Base-by-base conservation (phyloP, 2,888 invertebrate species). In the Eupithecia subumbrata region DNA sequence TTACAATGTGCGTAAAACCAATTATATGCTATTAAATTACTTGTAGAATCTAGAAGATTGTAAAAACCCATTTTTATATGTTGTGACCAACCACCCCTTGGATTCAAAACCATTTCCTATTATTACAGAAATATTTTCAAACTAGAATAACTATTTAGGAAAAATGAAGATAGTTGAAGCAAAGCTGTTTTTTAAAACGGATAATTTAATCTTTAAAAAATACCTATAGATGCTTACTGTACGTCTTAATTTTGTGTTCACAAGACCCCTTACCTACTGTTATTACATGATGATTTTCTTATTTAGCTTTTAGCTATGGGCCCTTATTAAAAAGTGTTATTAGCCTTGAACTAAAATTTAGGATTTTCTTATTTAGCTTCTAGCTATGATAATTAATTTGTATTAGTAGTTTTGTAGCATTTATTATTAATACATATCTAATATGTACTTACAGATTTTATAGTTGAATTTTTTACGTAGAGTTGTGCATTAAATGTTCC, bases 371-470 rank as follows among this genome's bases (percentile, higher is more conserved):
- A 14, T 25, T 60, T 67, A 67, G 66, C 66, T 67, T 52, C 4
- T 56, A 56, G n/a, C 9, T 48, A 48, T 48, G 34, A 40, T 40
- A n/a, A n/a, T 67, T 37, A 67, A 3, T 67, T 40, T 7, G 37
- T 37, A 37, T 37, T 30, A 37, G 18, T 34, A 30, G 5, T 64
- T 34, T 37, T 67, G 22, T 71, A 75, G 77, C 77, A 77, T 77
- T 77, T 77, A 77, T 60, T 78, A 72, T 71, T 72, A 12, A 66
- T 78, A 75, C 80, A 77, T 80, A 80, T 77, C 34, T 37, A 60
- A 77, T 78, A 74, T 77, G 80, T 80, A 80, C 80, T 80, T 80
- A 78, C 22, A 63, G 16, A 70, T 56, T 34, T 76, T 22, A 56
- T 73, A 37, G 22, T 67, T 60, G 37, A 48, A 14, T 45, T 30